These are phyloP conservation scores for Hapalemur alaotrensis DNA, from an alignment of 2,797 vertebrate species.

Conservation along the genomic window DNA sequence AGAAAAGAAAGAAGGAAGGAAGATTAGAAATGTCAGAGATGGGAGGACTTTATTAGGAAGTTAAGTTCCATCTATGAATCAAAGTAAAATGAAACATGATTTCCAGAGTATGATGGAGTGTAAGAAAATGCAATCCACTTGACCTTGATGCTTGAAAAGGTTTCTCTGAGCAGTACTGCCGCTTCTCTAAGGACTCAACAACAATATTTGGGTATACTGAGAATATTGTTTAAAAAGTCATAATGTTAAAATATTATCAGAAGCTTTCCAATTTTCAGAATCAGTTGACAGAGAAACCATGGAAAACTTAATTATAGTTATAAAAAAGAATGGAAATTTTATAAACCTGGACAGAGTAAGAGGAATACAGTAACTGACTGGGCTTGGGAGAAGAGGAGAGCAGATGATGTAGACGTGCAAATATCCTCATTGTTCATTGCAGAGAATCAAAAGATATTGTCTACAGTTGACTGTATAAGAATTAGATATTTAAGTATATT, in stretches of 20 bases:
- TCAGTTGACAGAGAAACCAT: background rate
- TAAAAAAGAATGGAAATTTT: background rate
- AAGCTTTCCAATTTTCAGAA: constrained; percentile 21
- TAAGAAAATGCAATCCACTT: background rate
- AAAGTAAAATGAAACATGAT: background rate
- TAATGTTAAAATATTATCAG: constrained; percentile 2
- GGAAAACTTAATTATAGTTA: background rate
- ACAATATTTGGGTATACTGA: background rate
- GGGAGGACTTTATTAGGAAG: background rate
- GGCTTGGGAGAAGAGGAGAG: background rate
- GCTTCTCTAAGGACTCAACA: background rate
- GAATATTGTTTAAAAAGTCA: background rate
- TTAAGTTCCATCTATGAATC: background rate
- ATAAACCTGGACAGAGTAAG: background rate
- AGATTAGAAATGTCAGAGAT: background rate
- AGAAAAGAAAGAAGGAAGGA: background rate
- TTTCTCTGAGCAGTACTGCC: background rate
- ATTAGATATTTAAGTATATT: background rate
- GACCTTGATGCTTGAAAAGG: background rate
- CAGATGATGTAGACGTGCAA: background rate
- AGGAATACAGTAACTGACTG: background rate
- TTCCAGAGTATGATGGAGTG: background rate
- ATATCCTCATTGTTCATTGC: background rate
- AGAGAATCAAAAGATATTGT: background rate
- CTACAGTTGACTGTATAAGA: constrained; percentile 4